These are phyloP conservation scores for Ctenopoma multispine DNA, from an alignment of 2,797 vertebrate species.

Conservation along the genomic window DNA sequence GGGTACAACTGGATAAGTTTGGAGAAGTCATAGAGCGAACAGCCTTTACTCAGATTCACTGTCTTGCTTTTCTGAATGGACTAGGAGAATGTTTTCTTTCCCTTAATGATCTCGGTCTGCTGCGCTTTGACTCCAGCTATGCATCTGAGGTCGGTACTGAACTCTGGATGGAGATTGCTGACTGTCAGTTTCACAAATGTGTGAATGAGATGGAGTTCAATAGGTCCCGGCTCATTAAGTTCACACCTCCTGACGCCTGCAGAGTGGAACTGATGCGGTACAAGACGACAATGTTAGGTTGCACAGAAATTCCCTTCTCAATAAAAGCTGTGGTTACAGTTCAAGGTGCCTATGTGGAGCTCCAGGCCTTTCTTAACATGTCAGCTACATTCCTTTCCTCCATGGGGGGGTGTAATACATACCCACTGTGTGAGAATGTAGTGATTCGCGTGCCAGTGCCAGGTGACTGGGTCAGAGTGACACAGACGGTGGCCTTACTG, in stretches of 20 bases:
- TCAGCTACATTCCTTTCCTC: conserved; percentile 72
- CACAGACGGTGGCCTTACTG: conserved; percentile 89
- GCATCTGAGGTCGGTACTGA: conserved; percentile 85
- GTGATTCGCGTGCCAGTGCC: conserved; percentile 93
- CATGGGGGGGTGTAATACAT: conserved; percentile 52
- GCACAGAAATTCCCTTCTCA: conserved; percentile 90
- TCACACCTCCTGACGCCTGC: conserved; percentile 90
- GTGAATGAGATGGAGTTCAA: conserved; percentile 88
- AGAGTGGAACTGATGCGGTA: conserved; percentile 95
- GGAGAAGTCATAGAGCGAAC: conserved; percentile 86
- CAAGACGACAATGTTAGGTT: conserved; percentile 79
- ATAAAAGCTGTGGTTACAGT: conserved; percentile 91
- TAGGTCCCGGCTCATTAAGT: conserved; percentile 88
- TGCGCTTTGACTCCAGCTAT: conserved; percentile 85
- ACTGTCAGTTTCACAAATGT: conserved; percentile 90
- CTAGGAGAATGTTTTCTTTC: conserved; percentile 91
- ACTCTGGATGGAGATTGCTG: conserved; percentile 89
- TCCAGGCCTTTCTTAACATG: conserved; percentile 95
- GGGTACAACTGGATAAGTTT: conserved; percentile 88
- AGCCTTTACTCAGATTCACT: conserved; percentile 90
- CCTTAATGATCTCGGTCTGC: conserved; percentile 90
- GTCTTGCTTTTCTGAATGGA: conserved; percentile 92
- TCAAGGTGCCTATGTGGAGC: conserved; percentile 94
- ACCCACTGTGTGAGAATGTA: conserved; percentile 90
- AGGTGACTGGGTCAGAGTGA: conserved; percentile 92